phyloP scores from a whole-genome alignment of 2,113 vertebrate genomes.

The Ondatra zibethicus region DNA sequence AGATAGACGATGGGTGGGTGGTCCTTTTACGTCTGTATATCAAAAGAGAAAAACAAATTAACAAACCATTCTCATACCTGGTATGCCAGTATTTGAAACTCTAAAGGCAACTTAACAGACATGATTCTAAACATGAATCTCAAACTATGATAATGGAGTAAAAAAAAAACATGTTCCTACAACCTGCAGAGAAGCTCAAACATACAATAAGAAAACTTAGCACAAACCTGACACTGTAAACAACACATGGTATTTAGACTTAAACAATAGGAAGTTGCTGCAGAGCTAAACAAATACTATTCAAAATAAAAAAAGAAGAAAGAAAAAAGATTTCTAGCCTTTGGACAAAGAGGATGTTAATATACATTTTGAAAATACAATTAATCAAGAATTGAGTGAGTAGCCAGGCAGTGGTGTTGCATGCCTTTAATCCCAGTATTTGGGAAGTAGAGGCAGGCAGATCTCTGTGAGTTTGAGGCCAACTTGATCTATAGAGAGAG shows the following conservation, averaged over 20 bases:
- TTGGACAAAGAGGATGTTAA: not conserved
- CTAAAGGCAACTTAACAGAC: not conserved
- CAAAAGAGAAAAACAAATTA: not conserved
- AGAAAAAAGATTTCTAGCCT: not conserved
- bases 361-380: not conserved
- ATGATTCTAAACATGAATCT: conserved; percentile 34
- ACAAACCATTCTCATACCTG: conserved; percentile 8
- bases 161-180: not conserved
- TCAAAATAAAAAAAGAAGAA: conserved; percentile 4
- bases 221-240: not conserved
- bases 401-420: not conserved
- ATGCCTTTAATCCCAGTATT: not conserved
- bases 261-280: not conserved
- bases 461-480: not conserved
- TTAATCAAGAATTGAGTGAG: not conserved
- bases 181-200: not conserved
- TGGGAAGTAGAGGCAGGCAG: not conserved
- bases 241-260: not conserved
- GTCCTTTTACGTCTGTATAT: conserved; percentile 94
- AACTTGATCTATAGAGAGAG: not conserved
- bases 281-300: not conserved
- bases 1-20: conserved; percentile 94
- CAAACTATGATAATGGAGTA: not conserved
- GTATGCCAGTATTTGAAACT: not conserved
- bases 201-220: not conserved